Evolutionary conservation across 2,797 vertebrate species (phyloP).

Genomic region (Dallia pectoralis): DNA sequence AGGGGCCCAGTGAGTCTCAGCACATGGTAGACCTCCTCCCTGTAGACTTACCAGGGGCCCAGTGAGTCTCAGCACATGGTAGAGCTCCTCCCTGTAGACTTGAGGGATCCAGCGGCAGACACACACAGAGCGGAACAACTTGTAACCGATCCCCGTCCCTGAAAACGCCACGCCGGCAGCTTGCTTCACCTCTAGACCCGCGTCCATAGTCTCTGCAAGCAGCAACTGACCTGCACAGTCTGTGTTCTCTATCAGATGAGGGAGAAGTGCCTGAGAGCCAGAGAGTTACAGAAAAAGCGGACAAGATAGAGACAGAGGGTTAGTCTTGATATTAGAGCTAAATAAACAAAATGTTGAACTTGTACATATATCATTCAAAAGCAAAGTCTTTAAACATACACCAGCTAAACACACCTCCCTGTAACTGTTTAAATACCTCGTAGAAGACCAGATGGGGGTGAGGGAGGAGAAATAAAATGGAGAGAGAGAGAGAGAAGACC

Average conservation of each 20-base stretch:
- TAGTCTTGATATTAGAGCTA: conserved; percentile 53
- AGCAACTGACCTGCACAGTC: conserved; percentile 50
- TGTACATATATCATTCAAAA: conserved; percentile 3
- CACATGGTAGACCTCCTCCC: too few species aligned
- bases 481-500: too few species aligned
- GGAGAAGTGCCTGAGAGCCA: conserved; percentile 30
- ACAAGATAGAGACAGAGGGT: conserved; percentile 33
- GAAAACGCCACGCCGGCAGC: conserved; percentile 32
- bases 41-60: conserved; percentile 81
- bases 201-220: conserved; percentile 48
- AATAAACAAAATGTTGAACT: too few species aligned
- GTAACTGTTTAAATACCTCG: too few species aligned
- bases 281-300: conserved; percentile 22
- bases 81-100: conserved; percentile 76
- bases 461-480: too few species aligned
- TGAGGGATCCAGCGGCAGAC: conserved; percentile 64
- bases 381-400: too few species aligned
- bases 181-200: conserved; percentile 29
- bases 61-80: conserved; percentile 67
- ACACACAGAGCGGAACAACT: conserved; percentile 62
- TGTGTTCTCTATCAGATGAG: conserved; percentile 66
- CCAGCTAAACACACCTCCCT: not conserved
- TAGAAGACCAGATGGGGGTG: too few species aligned
- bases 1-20: too few species aligned
- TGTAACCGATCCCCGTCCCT: conserved; percentile 49